Evolutionary conservation across 2,888 invertebrate genomes (phyloP).

Genomic region (Eupithecia centaureata): DNA sequence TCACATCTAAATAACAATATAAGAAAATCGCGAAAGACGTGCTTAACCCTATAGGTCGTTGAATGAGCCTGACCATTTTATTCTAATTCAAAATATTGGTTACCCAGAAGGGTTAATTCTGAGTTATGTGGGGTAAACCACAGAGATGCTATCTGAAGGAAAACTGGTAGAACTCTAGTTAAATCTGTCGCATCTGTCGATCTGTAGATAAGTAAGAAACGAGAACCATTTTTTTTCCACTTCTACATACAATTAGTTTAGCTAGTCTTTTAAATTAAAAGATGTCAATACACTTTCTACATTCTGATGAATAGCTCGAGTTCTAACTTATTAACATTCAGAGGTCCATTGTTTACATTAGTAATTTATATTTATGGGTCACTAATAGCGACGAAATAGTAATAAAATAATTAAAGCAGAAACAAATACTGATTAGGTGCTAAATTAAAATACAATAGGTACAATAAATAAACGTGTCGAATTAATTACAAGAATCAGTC

Average conservation of each 20-base stretch:
- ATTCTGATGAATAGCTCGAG: neutral
- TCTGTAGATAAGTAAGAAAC: neutral
- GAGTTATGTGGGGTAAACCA: too few species aligned
- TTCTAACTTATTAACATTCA: constrained; percentile 5
- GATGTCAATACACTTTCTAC: constrained; percentile 5
- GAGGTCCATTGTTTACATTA: constrained; percentile 9
- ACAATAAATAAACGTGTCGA: constrained; percentile 35
- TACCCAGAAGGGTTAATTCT: too few species aligned
- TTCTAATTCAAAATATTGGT: too few species aligned
- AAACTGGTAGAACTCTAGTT: neutral
- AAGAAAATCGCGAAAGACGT: too few species aligned
- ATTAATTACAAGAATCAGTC: constrained; percentile 38
- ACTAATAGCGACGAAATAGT: constrained; percentile 13
- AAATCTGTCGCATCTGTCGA: neutral
- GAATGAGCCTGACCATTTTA: too few species aligned
- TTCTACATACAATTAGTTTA: neutral
- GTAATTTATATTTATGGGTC: constrained; percentile 8
- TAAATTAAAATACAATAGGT: constrained; percentile 30
- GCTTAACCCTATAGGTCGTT: too few species aligned
- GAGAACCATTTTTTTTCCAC: neutral
- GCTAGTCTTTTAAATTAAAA: neutral
- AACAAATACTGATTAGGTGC: constrained; percentile 39
- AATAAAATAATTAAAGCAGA: constrained; percentile 39
- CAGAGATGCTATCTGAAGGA: neutral
- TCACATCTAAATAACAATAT: too few species aligned